Conservation (phyloP, 23 tunicate genomes). For the Phallusia fumigata region DNA sequence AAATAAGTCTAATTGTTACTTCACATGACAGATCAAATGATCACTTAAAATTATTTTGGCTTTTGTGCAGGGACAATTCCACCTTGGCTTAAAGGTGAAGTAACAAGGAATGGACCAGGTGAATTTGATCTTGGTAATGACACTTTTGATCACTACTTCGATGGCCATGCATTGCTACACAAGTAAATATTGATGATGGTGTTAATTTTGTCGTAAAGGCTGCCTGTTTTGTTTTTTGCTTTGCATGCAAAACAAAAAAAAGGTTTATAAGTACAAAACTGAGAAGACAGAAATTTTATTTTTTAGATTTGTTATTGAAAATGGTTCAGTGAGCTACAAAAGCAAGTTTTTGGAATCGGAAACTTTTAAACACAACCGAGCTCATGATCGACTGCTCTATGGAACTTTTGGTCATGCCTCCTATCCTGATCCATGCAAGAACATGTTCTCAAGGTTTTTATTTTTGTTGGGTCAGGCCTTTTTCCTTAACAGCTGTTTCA, state of each 20-base stretch:
- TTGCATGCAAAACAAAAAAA: too few species aligned
- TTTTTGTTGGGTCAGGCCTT: conserved; percentile 1
- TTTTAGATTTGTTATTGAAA: conserved; percentile 27
- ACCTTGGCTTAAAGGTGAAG: conserved; percentile 35
- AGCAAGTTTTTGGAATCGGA: conserved; percentile 41
- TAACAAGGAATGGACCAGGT: conserved; percentile 56
- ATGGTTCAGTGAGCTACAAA: conserved; percentile 34
- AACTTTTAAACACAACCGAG: conserved; percentile 32
- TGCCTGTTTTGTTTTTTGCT: too few species aligned
- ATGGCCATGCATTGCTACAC: conserved; percentile 26
- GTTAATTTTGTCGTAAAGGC: too few species aligned
- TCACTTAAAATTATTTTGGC: not conserved
- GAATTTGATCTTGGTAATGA: conserved; percentile 41
- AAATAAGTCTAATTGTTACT: too few species aligned
- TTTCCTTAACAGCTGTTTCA: too few species aligned
- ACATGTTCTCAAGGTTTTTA: conserved; percentile 36
- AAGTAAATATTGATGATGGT: conserved; percentile 1
- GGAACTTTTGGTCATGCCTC: conserved; percentile 35
- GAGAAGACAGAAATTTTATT: too few species aligned
- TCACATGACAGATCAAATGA: too few species aligned
- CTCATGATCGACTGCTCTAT: conserved; percentile 12
- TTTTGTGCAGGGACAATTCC: conserved; percentile 32
- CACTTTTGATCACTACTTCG: conserved; percentile 18
- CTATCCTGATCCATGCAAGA: conserved; percentile 48
- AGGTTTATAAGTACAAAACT: too few species aligned